A percentile compares a stretch with the other conserved stretches of the same genome.
phyloP scores from a whole-genome alignment of 2,797 vertebrate genomes.

The Danio aesculapii region DNA sequence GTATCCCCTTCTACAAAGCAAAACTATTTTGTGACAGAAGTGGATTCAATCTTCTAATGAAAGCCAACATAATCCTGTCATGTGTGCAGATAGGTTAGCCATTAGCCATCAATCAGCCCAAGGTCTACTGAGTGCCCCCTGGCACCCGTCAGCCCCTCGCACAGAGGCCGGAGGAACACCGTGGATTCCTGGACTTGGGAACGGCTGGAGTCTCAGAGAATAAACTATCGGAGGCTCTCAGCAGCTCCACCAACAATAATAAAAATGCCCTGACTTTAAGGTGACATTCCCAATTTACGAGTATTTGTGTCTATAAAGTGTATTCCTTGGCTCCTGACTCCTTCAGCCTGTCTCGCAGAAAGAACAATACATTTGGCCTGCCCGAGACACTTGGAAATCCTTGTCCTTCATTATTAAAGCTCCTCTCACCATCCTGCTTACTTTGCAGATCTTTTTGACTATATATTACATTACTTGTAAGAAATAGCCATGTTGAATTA shows the following conservation, averaged over 20 bases:
- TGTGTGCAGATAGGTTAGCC: conserved; percentile 88
- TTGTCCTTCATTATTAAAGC: conserved; percentile 38
- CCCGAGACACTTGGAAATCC: conserved; percentile 84
- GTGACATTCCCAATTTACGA: conserved; percentile 91
- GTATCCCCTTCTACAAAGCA: conserved; percentile 10
- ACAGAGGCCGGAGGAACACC: conserved; percentile 74
- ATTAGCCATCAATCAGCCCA: conserved; percentile 88
- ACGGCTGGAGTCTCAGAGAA: conserved; percentile 85
- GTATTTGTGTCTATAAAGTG: conserved; percentile 94
- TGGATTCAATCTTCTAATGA: conserved; percentile 42
- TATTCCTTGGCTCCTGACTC: conserved; percentile 88
- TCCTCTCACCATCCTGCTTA: conserved; percentile 1
- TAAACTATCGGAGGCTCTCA: conserved; percentile 87
- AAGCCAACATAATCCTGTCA: conserved; percentile 68
- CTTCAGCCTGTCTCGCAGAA: conserved; percentile 83
- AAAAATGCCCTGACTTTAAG: conserved; percentile 89
- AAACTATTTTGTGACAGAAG: conserved; percentile 27
- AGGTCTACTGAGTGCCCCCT: conserved; percentile 86
- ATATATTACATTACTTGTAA: conserved; percentile 1
- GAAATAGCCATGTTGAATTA: conserved; percentile 15
- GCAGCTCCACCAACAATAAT: conserved; percentile 90
- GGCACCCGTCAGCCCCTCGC: conserved; percentile 71
- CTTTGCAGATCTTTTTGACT: not conserved
- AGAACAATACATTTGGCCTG: conserved; percentile 84
- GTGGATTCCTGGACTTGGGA: conserved; percentile 80